Base-by-base conservation (phyloP, 2,113 vertebrate species). In the Hiodon alosoides region DNA sequence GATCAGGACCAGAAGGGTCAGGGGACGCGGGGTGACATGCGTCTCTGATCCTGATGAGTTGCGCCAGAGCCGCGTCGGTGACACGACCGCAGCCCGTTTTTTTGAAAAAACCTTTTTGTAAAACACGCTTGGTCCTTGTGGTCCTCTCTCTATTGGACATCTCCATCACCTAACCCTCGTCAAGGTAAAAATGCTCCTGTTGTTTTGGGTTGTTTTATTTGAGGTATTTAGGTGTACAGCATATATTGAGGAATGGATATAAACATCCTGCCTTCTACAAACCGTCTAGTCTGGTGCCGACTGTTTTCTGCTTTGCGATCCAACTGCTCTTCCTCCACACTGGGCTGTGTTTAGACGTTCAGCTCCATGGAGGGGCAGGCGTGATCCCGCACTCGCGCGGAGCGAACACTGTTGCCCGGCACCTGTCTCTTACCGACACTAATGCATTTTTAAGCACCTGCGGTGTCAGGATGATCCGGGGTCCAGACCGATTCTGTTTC, bases 401-500 rank as follows among this genome's bases (percentile, higher is more conserved):
- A 7, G 13, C 10, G 47, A 9, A 59, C 55, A 7, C 64, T 53
- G 65, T 67, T 67, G 9, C 62, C 68, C 59, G n/a, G 70, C 53
- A 31, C 67, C 71, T 69, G 75, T 72, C 62, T 14, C 54, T 78
- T 62, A 58, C 47, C 31, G 58, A 58, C 72, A 74, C 62, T 67
- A 52, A 66, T 67, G 46, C 9, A 62, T 74, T 68, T 77, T 76
- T 71, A 77, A 79, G 76, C 67, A 60, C 71, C 69, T 46, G 78
- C 78, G 68, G 13, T 8, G n/a, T 46, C 31, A 74, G 13, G 17
- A 47, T 16, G 74, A 73, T 4, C 11, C 74, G 72, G 77, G 78
- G 75, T 54, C 3, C 59, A 75, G 64, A 73, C 73, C 52, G 17
- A 13, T 3, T 80, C 76, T 85, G 81, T 75, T 82, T 81, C 70